A percentile compares a stretch with the other conserved stretches of the same genome.
These are phyloP conservation scores for Clepsis dumicolana DNA, from an alignment of 2,888 invertebrate genomes.

Conservation along the genomic window DNA sequence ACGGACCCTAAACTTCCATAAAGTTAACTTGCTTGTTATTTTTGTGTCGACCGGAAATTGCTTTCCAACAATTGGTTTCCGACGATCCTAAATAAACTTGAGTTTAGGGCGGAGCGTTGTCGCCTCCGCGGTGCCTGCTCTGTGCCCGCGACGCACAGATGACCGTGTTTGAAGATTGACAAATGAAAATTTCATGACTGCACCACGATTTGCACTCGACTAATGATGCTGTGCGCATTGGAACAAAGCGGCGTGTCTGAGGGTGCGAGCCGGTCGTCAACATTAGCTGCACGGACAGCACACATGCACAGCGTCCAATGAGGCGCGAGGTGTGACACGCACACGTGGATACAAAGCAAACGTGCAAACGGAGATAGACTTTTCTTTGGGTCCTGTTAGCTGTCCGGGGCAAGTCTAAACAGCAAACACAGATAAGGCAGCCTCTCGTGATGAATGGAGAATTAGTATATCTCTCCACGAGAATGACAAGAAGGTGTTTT, in stretches of 20 bases:
- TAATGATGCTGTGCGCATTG: conserved; percentile 62
- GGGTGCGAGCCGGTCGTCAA: conserved; percentile 44
- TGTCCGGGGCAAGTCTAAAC: conserved; percentile 79
- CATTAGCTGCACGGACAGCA: conserved; percentile 47
- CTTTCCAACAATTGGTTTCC: conserved; percentile 24
- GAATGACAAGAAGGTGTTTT: conserved; percentile 46
- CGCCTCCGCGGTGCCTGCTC: conserved; percentile 42
- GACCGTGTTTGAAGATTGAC: conserved; percentile 68
- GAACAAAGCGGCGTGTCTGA: conserved; percentile 57
- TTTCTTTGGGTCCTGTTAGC: conserved; percentile 82
- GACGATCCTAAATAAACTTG: conserved; percentile 32
- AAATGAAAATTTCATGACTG: conserved; percentile 74
- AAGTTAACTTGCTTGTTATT: conserved; percentile 34
- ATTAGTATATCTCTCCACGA: conserved; percentile 60
- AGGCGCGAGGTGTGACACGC: conserved; percentile 28
- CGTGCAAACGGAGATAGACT: conserved; percentile 82
- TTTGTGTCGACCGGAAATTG: conserved; percentile 27
- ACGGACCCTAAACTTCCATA: conserved; percentile 16
- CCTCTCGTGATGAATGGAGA: conserved; percentile 70
- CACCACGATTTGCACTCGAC: conserved; percentile 59
- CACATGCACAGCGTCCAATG: conserved; percentile 44
- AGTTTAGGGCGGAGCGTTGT: background rate
- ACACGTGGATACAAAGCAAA: conserved; percentile 67
- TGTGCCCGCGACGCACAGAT: conserved; percentile 47
- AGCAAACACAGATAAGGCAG: conserved; percentile 81